These are phyloP conservation scores for Papilio protenor DNA, from an alignment of 2,888 invertebrate genomes.

Conservation along the genomic window DNA sequence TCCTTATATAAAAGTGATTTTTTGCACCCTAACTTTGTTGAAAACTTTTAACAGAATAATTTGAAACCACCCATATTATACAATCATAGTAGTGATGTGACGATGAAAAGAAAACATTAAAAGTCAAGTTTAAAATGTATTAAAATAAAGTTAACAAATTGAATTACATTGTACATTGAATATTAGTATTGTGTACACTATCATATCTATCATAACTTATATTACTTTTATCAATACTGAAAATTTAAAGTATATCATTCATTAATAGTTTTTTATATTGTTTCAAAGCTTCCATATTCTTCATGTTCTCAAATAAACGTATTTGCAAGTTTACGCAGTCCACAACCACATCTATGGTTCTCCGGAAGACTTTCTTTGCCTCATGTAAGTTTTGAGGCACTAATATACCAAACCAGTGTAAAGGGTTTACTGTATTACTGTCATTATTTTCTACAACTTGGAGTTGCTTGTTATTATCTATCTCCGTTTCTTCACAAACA, in stretches of 20 bases:
- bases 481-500: conserved; percentile 68
- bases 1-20: no score
- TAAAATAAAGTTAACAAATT: no score
- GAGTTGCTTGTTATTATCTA: conserved; percentile 74
- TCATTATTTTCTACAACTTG: conserved; percentile 64
- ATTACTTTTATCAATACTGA: not conserved
- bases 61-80: not conserved
- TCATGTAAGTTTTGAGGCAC: conserved; percentile 91
- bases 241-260: conserved; percentile 11
- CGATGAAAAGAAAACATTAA: no score
- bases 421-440: conserved; percentile 84
- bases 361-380: conserved; percentile 90
- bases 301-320: conserved; percentile 77
- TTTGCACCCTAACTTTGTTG: no score
- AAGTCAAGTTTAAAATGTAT: no score
- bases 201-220: not conserved
- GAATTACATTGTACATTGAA: not conserved
- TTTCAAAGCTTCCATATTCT: conserved; percentile 62
- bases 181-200: not conserved
- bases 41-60: not conserved
- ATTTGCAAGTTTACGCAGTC: conserved; percentile 89
- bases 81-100: no score
- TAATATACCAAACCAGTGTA: conserved; percentile 94
- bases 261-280: conserved; percentile 55
- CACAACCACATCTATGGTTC: conserved; percentile 86